Percentiles rank a stretch among this genome's conserved stretches.
phyloP scores from a whole-genome alignment of 37 sponge, comb jelly and placozoan genomes.

The Theonella swinhoei region DNA sequence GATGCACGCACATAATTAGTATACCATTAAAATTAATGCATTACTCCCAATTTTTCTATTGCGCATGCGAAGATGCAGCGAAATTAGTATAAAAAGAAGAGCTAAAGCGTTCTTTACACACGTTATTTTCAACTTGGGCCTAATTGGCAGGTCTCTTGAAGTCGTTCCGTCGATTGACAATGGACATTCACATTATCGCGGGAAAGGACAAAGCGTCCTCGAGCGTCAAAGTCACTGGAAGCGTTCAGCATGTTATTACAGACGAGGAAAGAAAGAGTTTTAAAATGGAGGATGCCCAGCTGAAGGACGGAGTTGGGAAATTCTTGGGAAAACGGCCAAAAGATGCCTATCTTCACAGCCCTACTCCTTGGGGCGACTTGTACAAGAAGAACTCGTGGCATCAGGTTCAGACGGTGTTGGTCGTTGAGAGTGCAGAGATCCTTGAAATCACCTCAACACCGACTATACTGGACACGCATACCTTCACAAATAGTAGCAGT shows the following conservation, averaged over 20 bases:
- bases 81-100: no score
- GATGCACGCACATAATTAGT: no score
- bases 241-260: conserved; percentile 1
- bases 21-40: no score
- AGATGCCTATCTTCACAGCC: neutral
- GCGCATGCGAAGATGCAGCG: no score
- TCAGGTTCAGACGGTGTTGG: neutral
- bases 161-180: no score
- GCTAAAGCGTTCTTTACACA: no score
- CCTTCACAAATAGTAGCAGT: conserved; percentile 13
- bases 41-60: no score
- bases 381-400: neutral
- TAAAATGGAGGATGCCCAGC: neutral
- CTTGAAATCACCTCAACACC: conserved; percentile 6
- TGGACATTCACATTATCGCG: neutral
- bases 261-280: neutral
- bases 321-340: neutral
- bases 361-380: neutral
- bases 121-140: no score
- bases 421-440: neutral
- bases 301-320: neutral
- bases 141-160: no score
- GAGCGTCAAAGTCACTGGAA: neutral
- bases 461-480: neutral
- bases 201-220: conserved; percentile 3